A percentile compares a stretch with the other conserved stretches of the same genome.
Conservation (phyloP, 2,113 vertebrate genomes). For the Cheirogaleus medius region DNA sequence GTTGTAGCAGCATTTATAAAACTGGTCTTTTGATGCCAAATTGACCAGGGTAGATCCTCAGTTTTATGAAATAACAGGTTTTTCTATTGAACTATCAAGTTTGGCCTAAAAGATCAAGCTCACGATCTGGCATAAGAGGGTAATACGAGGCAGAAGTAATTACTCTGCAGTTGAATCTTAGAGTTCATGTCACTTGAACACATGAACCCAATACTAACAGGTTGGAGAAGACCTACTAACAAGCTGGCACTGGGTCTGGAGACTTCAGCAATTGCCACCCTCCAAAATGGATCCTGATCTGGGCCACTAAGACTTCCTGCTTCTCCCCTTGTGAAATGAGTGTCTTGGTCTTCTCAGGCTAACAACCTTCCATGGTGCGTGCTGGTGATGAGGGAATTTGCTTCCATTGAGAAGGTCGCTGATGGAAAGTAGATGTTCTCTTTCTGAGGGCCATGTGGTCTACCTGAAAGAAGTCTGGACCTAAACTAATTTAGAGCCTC, state of each 20-base stretch:
- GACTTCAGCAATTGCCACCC: neutral
- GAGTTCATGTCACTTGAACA: neutral
- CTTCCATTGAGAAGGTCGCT: neutral
- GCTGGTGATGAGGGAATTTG: neutral
- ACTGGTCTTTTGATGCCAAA: neutral
- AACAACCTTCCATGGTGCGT: neutral
- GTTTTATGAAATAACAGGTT: constrained; percentile 16
- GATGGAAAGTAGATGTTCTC: neutral
- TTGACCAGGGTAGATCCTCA: neutral
- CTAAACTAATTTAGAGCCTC: neutral
- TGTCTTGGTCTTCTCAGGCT: neutral
- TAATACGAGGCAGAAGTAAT: neutral
- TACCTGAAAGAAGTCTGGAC: neutral
- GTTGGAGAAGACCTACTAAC: neutral
- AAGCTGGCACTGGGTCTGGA: neutral
- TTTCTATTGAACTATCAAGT: neutral
- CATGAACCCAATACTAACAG: neutral
- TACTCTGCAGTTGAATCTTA: neutral
- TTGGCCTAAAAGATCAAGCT: neutral
- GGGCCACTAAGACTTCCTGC: neutral
- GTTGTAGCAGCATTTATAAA: neutral
- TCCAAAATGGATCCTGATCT: neutral
- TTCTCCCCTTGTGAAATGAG: neutral
- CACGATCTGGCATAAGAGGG: neutral
- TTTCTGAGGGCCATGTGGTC: neutral